phyloP scores from a whole-genome alignment of 2,888 invertebrate genomes.

The Halocaridina rubra region DNA sequence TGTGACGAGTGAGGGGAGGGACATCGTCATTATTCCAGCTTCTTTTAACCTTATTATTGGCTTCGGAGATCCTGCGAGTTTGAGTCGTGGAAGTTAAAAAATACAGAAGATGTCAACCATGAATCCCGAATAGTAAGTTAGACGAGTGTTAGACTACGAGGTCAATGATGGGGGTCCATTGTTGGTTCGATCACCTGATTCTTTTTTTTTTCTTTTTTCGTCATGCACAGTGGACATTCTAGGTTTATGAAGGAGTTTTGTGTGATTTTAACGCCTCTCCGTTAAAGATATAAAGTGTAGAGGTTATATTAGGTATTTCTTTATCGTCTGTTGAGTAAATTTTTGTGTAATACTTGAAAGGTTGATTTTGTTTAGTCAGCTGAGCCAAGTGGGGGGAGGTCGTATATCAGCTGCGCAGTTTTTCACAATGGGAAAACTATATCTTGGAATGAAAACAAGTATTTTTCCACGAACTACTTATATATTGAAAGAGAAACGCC shows the following conservation, averaged over 20 bases:
- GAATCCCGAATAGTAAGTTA: slow-evolving; percentile 55
- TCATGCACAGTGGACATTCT: no score
- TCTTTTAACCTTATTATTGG: background rate
- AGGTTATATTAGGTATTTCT: no score
- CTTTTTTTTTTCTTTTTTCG: no score
- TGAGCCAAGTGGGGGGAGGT: slow-evolving; percentile 27
- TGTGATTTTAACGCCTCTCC: no score
- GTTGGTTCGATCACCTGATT: slow-evolving; percentile 33
- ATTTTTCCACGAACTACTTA: no score
- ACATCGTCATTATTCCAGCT: slow-evolving; percentile 6
- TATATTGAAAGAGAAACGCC: no score
- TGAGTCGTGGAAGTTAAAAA: background rate
- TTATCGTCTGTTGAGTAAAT: background rate
- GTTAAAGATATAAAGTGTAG: no score
- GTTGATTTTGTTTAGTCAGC: slow-evolving; percentile 35
- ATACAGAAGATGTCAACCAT: slow-evolving; percentile 50
- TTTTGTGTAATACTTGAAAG: background rate
- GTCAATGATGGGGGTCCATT: slow-evolving; percentile 20
- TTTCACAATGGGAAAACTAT: no score
- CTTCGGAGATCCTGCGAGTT: background rate
- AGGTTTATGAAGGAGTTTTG: no score
- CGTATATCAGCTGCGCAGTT: slow-evolving; percentile 37
- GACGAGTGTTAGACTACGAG: slow-evolving; percentile 11
- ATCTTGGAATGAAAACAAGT: no score
- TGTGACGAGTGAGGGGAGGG: slow-evolving; percentile 46